Conservation (phyloP, 2,797 vertebrate genomes). For the Chaetodon trifasciatus region DNA sequence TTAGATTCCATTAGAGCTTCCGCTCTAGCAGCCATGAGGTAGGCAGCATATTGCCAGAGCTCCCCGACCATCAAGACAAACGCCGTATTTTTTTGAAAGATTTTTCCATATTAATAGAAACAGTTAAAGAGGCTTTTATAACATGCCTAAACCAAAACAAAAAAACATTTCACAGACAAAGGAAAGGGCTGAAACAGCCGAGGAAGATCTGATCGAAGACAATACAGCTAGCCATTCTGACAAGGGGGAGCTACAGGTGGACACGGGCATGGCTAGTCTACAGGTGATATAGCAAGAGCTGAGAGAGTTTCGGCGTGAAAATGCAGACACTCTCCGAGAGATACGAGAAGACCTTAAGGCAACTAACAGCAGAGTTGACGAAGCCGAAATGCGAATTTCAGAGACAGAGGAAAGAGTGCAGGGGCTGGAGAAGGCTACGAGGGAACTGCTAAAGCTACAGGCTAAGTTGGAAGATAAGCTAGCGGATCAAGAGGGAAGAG, state of each 20-base stretch:
- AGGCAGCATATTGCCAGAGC: too few relatives aligned
- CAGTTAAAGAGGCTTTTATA: too few relatives aligned
- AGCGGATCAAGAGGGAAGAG: slow-evolving; percentile 3
- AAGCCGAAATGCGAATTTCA: not conserved
- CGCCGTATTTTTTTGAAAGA: too few relatives aligned
- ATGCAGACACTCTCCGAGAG: not conserved
- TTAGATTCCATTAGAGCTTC: not conserved
- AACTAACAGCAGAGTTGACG: not conserved
- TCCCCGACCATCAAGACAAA: too few relatives aligned
- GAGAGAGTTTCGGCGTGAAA: not conserved
- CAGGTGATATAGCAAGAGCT: not conserved
- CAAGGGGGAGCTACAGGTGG: not conserved
- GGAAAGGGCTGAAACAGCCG: too few relatives aligned
- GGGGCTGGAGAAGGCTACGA: slow-evolving; percentile 1
- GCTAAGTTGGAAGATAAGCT: slow-evolving; percentile 1
- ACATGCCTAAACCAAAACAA: too few relatives aligned
- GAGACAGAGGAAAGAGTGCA: slow-evolving; percentile 10
- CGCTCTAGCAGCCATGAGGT: too few relatives aligned
- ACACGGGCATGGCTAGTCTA: not conserved
- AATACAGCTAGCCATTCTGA: not conserved
- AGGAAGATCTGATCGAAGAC: too few relatives aligned
- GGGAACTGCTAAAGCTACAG: slow-evolving; percentile 12
- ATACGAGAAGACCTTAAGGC: not conserved
- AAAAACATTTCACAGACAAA: too few relatives aligned
- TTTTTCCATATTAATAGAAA: too few relatives aligned